Evolutionary conservation across 1,140 invertebrate species (phyloP).

Genomic region (Pectinophora gossypiella): DNA sequence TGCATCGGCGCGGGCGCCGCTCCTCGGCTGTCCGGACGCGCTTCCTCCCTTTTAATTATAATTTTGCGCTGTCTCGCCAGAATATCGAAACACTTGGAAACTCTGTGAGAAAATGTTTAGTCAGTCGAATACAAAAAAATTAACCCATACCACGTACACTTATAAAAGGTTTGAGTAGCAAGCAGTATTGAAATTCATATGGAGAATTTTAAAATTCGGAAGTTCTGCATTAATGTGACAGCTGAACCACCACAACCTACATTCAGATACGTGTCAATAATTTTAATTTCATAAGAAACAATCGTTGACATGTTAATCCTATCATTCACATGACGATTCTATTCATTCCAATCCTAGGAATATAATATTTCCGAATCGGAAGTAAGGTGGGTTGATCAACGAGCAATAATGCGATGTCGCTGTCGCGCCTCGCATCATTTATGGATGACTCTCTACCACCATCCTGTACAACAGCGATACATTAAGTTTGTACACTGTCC

Average conservation of each 20-base stretch:
- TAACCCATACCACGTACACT: conserved; percentile 6
- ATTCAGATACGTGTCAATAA: conserved; percentile 5
- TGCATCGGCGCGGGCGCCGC: conserved; percentile 59
- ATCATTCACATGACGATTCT: conserved; percentile 49
- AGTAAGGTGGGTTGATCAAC: conserved; percentile 66
- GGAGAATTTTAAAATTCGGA: too few relatives aligned
- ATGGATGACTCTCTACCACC: conserved; percentile 52
- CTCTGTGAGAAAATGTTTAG: not conserved
- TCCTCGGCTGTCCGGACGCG: conserved; percentile 53
- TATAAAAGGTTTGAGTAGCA: too few relatives aligned
- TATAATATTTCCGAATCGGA: conserved; percentile 74
- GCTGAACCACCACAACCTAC: too few relatives aligned
- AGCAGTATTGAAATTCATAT: too few relatives aligned
- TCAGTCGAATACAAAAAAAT: not conserved
- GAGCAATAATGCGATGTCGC: conserved; percentile 67
- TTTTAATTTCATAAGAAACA: conserved; percentile 31
- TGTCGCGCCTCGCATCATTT: conserved; percentile 66
- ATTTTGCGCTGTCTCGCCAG: conserved; percentile 34
- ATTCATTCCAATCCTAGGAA: conserved; percentile 53
- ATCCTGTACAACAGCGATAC: not conserved
- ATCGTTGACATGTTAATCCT: conserved; percentile 40
- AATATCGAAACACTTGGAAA: too few relatives aligned
- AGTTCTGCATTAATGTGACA: too few relatives aligned
- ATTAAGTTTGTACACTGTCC: conserved; percentile 13
- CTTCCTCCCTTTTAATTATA: conserved; percentile 63